Percentiles rank a stretch among this genome's conserved stretches.
These are phyloP conservation scores for Acronicta leporina DNA, from an alignment of 2,888 invertebrate species.

Conservation along the genomic window DNA sequence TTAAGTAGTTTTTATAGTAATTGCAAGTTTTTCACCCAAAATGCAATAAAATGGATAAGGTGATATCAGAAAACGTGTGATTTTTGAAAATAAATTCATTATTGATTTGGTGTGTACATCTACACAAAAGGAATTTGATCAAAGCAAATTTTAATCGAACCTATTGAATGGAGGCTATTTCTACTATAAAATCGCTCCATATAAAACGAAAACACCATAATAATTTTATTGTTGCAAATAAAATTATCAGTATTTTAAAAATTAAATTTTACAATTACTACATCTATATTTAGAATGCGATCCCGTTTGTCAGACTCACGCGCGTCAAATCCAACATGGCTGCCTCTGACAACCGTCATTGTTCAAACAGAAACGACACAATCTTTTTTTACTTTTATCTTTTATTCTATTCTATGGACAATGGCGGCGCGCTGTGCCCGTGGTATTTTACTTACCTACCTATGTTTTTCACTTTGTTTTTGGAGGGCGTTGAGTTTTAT, in stretches of 20 bases:
- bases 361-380: slow-evolving; percentile 88
- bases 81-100: background rate
- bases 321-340: slow-evolving; percentile 80
- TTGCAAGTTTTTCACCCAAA: background rate
- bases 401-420: slow-evolving; percentile 78
- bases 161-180: no score
- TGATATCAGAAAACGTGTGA: slow-evolving; percentile 2
- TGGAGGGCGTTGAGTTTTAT: slow-evolving; percentile 65
- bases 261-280: slow-evolving; percentile 36
- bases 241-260: background rate
- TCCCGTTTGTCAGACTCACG: slow-evolving; percentile 63
- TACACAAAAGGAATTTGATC: no score
- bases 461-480: slow-evolving; percentile 78
- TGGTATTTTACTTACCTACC: slow-evolving; percentile 84
- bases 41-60: background rate
- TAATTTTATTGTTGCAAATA: slow-evolving; percentile 3
- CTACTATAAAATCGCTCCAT: no score
- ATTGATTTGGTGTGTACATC: background rate
- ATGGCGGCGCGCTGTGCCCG: slow-evolving; percentile 82
- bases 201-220: background rate
- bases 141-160: no score
- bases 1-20: slow-evolving; percentile 3
- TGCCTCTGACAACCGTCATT: slow-evolving; percentile 85
- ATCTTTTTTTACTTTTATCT: slow-evolving; percentile 82
- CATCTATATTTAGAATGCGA: slow-evolving; percentile 54